Percentiles rank a stretch among this genome's conserved stretches.
phyloP scores from a whole-genome alignment of 2,888 invertebrate genomes.

The Lepidochitona cinerea region DNA sequence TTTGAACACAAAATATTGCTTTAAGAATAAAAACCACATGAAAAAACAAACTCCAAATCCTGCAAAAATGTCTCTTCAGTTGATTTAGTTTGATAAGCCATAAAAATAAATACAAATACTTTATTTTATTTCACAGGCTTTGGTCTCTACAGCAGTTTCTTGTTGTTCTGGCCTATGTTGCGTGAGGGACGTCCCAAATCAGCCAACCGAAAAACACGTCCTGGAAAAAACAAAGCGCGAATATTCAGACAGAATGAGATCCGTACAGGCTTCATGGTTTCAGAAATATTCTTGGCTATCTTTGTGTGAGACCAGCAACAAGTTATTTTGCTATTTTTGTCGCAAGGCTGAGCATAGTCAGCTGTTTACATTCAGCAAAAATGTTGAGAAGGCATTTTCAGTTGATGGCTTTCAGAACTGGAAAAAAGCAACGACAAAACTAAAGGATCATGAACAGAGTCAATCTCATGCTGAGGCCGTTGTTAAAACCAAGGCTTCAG shows the following conservation, averaged over 20 bases:
- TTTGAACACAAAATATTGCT: too few species aligned
- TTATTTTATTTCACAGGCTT: too few species aligned
- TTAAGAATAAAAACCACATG: too few species aligned
- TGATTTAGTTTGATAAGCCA: too few species aligned
- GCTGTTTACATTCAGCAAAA: not conserved
- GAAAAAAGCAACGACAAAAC: not conserved
- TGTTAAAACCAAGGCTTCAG: not conserved
- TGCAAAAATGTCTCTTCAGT: too few species aligned
- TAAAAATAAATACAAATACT: too few species aligned
- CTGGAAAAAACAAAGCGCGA: not conserved
- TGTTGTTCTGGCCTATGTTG: too few species aligned
- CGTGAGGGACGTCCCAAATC: too few species aligned
- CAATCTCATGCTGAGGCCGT: not conserved
- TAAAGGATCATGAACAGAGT: not conserved
- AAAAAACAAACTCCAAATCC: too few species aligned
- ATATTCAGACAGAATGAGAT: not conserved
- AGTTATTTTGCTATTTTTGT: not conserved
- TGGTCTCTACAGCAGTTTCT: too few species aligned
- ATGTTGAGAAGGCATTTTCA: not conserved
- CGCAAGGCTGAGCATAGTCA: not conserved
- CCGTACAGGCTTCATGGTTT: not conserved
- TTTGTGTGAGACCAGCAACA: not conserved
- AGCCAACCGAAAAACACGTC: not conserved
- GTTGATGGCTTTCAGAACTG: not conserved
- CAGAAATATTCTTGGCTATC: not conserved